A percentile compares a stretch with the other conserved stretches of the same genome.
Conservation (phyloP, 2,113 vertebrate species). For the Stercorarius parasiticus region DNA sequence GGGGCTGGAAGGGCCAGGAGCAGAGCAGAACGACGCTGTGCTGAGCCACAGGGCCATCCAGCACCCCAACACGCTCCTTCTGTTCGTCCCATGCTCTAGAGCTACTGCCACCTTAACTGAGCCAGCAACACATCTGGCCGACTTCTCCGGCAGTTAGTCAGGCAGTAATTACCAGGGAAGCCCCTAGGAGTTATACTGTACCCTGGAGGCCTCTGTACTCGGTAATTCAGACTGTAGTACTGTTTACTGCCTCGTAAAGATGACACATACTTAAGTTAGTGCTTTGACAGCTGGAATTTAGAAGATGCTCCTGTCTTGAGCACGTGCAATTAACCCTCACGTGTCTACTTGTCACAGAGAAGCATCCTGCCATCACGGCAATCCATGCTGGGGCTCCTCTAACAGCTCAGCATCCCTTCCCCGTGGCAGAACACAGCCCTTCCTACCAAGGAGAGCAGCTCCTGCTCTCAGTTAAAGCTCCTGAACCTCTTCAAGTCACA, state of each 20-base stretch:
- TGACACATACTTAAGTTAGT: not conserved
- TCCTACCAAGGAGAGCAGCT: not conserved
- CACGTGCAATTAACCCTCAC: not conserved
- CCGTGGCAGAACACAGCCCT: not conserved
- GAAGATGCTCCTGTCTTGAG: not conserved
- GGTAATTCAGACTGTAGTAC: not conserved
- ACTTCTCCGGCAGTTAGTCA: not conserved
- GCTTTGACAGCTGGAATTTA: not conserved
- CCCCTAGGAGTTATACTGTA: not conserved
- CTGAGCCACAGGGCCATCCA: rapidly evolving
- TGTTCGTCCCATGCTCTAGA: not conserved
- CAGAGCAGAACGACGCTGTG: not conserved
- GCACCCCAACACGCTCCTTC: not conserved
- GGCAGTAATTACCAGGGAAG: not conserved
- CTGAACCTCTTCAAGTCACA: not conserved
- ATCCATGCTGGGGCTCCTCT: not conserved
- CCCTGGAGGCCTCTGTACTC: not conserved
- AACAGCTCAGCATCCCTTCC: not conserved
- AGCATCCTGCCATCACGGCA: not conserved
- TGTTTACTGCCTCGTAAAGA: not conserved
- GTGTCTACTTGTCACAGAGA: not conserved
- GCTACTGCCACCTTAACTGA: not conserved
- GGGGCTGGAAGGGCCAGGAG: not conserved
- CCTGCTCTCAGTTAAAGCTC: not conserved
- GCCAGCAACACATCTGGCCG: not conserved